Conservation (phyloP, 1,140 invertebrate genomes). For the Nilaparvata lugens region DNA sequence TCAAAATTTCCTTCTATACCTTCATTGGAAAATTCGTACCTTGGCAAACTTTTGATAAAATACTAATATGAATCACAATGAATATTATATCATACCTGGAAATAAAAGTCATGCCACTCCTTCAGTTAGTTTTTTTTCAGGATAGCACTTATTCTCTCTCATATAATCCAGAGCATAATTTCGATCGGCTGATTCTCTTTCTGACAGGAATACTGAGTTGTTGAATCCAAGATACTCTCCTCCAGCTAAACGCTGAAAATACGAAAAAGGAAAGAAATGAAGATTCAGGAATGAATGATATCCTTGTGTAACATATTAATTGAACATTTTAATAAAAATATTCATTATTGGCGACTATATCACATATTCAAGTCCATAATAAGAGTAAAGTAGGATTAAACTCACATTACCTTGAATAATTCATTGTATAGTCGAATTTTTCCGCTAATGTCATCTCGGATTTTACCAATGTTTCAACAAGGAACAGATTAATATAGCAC, state of each 20-base stretch:
- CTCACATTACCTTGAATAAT: conserved; percentile 56
- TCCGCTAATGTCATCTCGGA: conserved; percentile 81
- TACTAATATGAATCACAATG: no score
- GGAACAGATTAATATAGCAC: conserved; percentile 86
- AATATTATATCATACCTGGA: no score
- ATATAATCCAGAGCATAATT: conserved; percentile 97
- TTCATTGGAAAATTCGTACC: no score
- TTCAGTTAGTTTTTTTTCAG: conserved; percentile 76
- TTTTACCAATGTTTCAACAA: conserved; percentile 70
- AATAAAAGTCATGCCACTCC: conserved; percentile 96
- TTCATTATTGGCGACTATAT: no score
- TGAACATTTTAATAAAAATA: no score
- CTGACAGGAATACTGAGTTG: conserved; percentile 91
- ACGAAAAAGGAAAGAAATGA: no score
- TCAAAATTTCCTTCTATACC: no score
- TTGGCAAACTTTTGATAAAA: no score
- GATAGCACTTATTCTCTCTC: conserved; percentile 92
- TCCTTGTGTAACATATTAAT: no score
- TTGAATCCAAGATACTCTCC: conserved; percentile 92
- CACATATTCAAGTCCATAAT: no score
- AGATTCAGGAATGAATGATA: no score
- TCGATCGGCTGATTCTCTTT: conserved; percentile 89
- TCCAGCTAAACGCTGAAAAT: conserved; percentile 72
- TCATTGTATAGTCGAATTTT: conserved; percentile 77
- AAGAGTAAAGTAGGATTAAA: no score